Evolutionary conservation across 2,113 vertebrate species (phyloP), one percentile per base, ranked within the genome.

Genomic region (Ascaphus truei): DNA sequence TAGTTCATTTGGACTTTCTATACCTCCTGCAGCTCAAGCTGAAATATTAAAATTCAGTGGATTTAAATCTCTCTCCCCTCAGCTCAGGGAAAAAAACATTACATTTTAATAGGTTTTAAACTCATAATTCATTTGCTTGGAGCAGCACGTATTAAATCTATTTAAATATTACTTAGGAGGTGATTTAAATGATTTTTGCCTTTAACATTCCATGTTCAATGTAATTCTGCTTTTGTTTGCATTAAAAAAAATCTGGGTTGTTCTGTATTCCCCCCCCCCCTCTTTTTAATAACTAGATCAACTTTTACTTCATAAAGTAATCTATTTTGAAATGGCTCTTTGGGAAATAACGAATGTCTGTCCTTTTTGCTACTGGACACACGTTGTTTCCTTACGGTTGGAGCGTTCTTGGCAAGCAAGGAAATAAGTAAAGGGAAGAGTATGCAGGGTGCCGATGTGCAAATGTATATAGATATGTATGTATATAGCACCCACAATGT

Each of bases 21-120:
- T 91, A 87, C 88, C 89, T 91, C 89, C 90, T 89, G 88, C 87
- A 88, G 89, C 86, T 92, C 85, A 86, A 89, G 88, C 87, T 92
- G 90, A 91, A 92, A 91, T 92, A 92, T 92, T 93, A 93, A 92
- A 92, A 92, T 92, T 91, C 90, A 90, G 88, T 90, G 87, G 86
- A 89, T 93, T 91, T 92, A 91, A 92, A 92, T 91, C 86, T 92
- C 82, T 91, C 79, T 91, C 76, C 83, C 83, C 86, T 89, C 85
- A 86, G 89, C 86, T 82, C 84, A 79, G 85, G 86, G 82, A 89
- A 86, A 88, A 50, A 52, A 52, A 64, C 60, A 66, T 90, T 91
- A 89, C 85, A 89, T 91, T 92, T 92, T 92, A 92, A 92, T 92
- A 91, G 90, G 88, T 89, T 91, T 91, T 89, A 90, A 91, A 89